Evolutionary conservation across 2,888 invertebrate species (phyloP).

Genomic region (Thecocarcelia acutangulata): DNA sequence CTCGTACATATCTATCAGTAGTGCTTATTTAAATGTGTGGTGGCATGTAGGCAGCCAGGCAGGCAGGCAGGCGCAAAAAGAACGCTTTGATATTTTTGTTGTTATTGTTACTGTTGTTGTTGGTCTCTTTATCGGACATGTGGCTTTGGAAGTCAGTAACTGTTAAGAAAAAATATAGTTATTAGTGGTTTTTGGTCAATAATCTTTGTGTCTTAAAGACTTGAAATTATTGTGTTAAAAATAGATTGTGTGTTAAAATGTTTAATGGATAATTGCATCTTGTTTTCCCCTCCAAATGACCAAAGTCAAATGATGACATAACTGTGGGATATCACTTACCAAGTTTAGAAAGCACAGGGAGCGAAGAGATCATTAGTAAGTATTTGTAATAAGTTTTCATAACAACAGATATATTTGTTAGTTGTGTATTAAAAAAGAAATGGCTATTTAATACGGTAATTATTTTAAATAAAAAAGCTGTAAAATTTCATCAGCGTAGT

Average conservation of each 20-base stretch:
- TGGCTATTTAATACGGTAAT: too few relatives aligned
- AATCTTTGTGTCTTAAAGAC: constrained; percentile 48
- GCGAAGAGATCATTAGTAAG: constrained; percentile 3
- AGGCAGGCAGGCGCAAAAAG: constrained; percentile 22
- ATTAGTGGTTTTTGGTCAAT: constrained; percentile 44
- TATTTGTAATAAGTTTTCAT: not conserved
- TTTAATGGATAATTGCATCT: constrained; percentile 52
- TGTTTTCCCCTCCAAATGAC: not conserved
- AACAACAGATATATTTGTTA: constrained; percentile 8
- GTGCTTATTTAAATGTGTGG: constrained; percentile 56
- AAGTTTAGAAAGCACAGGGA: not conserved
- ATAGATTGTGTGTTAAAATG: constrained; percentile 48
- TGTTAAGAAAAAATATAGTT: constrained; percentile 47
- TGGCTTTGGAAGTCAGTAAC: constrained; percentile 46
- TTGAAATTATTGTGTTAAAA: constrained; percentile 50
- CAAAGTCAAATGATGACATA: constrained; percentile 50
- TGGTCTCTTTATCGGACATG: constrained; percentile 9
- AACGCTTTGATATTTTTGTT: not conserved
- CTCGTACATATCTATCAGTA: constrained; percentile 51
- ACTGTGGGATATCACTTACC: constrained; percentile 32
- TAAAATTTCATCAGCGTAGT: too few relatives aligned
- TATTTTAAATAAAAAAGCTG: too few relatives aligned
- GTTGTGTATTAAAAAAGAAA: not conserved
- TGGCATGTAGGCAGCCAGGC: constrained; percentile 52
- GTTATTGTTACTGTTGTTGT: not conserved